Evolutionary conservation across 2,113 vertebrate species (phyloP).

Genomic region (Butorides virescens): DNA sequence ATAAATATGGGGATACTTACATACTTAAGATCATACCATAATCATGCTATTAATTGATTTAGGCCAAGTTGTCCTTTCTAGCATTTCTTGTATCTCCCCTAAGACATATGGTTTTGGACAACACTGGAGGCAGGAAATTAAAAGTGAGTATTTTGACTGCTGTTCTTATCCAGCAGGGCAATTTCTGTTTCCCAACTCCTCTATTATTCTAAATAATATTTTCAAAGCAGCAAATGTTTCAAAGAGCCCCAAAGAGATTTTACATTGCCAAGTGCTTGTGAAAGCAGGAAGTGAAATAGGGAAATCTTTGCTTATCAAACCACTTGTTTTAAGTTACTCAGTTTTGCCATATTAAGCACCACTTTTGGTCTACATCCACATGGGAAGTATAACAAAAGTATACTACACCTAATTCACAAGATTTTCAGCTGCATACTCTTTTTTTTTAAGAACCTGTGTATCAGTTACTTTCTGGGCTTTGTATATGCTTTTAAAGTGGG

Average conservation of each 20-base stretch:
- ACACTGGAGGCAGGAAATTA: neutral
- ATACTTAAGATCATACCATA: neutral
- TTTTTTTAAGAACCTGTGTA: neutral
- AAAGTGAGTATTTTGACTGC: neutral
- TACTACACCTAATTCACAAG: neutral
- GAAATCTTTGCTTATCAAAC: neutral
- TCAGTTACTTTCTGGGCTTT: neutral
- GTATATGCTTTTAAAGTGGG: neutral
- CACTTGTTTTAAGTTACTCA: neutral
- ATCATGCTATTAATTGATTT: neutral
- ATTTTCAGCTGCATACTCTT: neutral
- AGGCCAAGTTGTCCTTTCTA: neutral
- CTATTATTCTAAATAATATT: neutral
- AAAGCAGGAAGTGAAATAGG: neutral
- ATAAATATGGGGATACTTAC: neutral
- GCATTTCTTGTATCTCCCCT: neutral
- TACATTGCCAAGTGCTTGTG: neutral
- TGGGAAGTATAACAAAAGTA: neutral
- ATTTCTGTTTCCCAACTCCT: neutral
- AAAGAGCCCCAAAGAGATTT: neutral
- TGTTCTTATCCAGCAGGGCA: neutral
- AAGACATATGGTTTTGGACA: neutral
- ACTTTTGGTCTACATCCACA: neutral
- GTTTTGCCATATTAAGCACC: neutral
- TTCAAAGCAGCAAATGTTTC: neutral